Evolutionary conservation across 2,888 invertebrate species (phyloP).

Genomic region (Drosophila birchii): DNA sequence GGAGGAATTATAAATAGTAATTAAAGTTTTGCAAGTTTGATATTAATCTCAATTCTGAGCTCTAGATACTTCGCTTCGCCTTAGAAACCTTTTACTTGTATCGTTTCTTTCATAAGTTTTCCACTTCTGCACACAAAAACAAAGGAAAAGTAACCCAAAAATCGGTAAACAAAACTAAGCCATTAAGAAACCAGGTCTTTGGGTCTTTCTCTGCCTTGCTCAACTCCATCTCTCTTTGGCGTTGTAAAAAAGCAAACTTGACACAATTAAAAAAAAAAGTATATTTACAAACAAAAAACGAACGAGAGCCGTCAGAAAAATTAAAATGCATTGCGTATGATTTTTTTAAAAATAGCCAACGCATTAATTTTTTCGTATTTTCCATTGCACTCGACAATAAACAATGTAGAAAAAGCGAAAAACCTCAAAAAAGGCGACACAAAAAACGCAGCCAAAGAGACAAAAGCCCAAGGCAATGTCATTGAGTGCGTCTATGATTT

Average conservation of each 20-base stretch:
- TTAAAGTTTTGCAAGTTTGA: conserved; percentile 33
- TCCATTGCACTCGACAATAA: conserved; percentile 29
- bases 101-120: conserved; percentile 19
- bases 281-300: conserved; percentile 48
- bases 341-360: conserved; percentile 73
- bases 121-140: conserved; percentile 18
- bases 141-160: conserved; percentile 27
- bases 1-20: conserved; percentile 31
- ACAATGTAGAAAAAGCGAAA: not conserved
- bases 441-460: conserved; percentile 15
- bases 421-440: conserved; percentile 2
- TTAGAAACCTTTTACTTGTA: conserved; percentile 26
- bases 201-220: conserved; percentile 34
- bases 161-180: conserved; percentile 35
- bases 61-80: not conserved
- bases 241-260: conserved; percentile 72
- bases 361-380: conserved; percentile 58
- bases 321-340: conserved; percentile 72
- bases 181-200: conserved; percentile 59
- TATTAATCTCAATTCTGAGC: conserved; percentile 11
- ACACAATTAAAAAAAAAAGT: conserved; percentile 71
- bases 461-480: conserved; percentile 37
- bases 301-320: conserved; percentile 39
- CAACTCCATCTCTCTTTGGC: conserved; percentile 30
- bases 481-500: conserved; percentile 29